A percentile compares a stretch with the other conserved stretches of the same genome.
phyloP scores from a whole-genome alignment of 2,113 vertebrate species.

The Donacobius atricapilla region DNA sequence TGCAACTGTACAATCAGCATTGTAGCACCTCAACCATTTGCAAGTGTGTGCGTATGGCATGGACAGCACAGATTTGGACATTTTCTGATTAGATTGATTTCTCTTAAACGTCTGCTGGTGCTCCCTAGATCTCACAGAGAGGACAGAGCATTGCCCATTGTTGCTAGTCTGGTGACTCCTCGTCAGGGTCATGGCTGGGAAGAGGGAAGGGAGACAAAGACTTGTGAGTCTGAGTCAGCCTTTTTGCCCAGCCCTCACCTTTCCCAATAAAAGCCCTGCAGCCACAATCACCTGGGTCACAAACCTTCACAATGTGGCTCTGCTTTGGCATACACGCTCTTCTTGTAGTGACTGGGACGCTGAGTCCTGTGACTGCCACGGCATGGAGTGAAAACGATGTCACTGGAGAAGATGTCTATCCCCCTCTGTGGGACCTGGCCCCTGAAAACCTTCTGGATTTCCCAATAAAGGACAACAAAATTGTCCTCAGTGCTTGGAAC shows the following conservation, averaged over 20 bases:
- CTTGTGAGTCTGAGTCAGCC: background rate
- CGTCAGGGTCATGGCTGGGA: background rate
- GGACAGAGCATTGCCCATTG: background rate
- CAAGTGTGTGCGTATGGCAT: rapidly evolving
- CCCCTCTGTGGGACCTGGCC: conserved; percentile 74
- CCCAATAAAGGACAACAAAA: conserved; percentile 10
- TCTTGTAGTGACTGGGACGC: background rate
- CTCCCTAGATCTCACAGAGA: background rate
- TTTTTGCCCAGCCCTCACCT: background rate
- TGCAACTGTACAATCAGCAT: rapidly evolving
- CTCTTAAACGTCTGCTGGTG: background rate
- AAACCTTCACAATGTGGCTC: background rate
- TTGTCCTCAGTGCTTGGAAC: conserved; percentile 77
- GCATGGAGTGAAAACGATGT: rapidly evolving
- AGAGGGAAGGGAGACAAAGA: background rate
- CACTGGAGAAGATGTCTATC: conserved; percentile 18
- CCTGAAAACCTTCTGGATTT: conserved; percentile 62
- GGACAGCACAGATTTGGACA: background rate
- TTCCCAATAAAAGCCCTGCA: conserved; percentile 29
- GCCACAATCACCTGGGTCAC: background rate
- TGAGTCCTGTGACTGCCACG: rapidly evolving
- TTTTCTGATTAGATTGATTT: background rate
- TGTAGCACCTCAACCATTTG: background rate
- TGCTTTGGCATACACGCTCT: background rate
- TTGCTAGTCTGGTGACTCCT: background rate